These are phyloP conservation scores for Panulirus ornatus DNA, from an alignment of 1,140 invertebrate genomes.

Conservation along the genomic window DNA sequence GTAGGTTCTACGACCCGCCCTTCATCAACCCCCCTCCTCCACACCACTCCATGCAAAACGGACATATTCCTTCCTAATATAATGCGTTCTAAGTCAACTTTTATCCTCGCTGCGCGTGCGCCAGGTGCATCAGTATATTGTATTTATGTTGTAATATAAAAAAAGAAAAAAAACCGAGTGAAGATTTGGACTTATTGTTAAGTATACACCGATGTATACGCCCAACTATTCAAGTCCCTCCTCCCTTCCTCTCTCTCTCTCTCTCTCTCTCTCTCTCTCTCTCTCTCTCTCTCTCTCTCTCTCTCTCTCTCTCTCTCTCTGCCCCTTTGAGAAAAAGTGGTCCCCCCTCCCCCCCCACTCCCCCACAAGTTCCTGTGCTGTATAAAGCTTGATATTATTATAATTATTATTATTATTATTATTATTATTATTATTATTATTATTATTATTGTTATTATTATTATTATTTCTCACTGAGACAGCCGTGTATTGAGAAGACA, in stretches of 20 bases:
- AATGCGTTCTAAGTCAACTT: conserved; percentile 59
- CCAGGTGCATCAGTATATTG: conserved; percentile 39
- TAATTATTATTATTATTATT: conserved; percentile 6
- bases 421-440: conserved; percentile 16
- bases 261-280: background rate
- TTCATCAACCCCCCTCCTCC: no score
- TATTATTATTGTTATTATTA: background rate
- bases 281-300: background rate
- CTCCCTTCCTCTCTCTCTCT: background rate
- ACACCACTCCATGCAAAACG: background rate
- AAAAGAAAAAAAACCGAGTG: no score
- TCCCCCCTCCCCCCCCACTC: no score
- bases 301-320: no score
- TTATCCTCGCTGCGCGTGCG: conserved; percentile 46
- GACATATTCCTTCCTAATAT: conserved; percentile 17
- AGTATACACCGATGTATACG: conserved; percentile 38
- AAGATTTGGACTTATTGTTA: conserved; percentile 29
- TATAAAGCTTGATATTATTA: conserved; percentile 40
- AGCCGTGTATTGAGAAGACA: background rate
- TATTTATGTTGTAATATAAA: conserved; percentile 48
- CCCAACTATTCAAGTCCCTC: conserved; percentile 21
- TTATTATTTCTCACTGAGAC: conserved; percentile 10
- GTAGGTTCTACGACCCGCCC: no score
- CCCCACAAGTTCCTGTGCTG: conserved; percentile 35
- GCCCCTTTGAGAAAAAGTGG: no score